Base-by-base conservation (phyloP, 2,888 invertebrate genomes). In the Petrophora chlorosata region DNA sequence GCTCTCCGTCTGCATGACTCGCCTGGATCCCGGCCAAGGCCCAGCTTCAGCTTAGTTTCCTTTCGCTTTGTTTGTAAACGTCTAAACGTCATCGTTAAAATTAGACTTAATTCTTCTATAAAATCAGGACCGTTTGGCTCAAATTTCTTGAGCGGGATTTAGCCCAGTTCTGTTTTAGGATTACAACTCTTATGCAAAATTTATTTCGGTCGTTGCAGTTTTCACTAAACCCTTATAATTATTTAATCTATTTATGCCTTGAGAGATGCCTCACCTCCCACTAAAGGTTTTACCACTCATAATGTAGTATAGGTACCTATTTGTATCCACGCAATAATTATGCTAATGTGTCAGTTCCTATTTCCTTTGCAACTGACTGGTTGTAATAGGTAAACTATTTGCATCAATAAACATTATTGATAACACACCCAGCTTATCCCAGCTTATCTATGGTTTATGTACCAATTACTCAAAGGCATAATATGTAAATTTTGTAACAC, bases 21-120 rank as follows among this genome's bases (percentile, higher is more conserved):
- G 70, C 59, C 76, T 82, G 79, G 76, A 85, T 82, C 55, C 74
- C 74, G 86, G 85, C 81, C 87, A 85, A 86, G 85, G 87, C 70
- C 71, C 71, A 29, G 17, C 10, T 55, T 63, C 63, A 61, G 67
- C 58, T 64, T 56, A 59, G 62, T 49, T 47, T 70, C 84, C 85
- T 80, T 85, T 86, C 85, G 73, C 83, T 82, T 82, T 79, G 74
- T 76, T 60, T 53, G 50, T 49, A 48, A 42, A 29, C 46, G 53
- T 59, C 58, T 49, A 48, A 42, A 29, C 46, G 53, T 59, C 58
- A 54, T 49, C 43, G 42, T 40, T 56, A 50, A 40, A 35, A 51
- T 60, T 57, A 51, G 56, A 56, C 42, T 42, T 9, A 16, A 34
- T 39, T 44, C 33, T 43, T 39, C 38, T 33, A 38, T 9, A 19